Base-by-base conservation (phyloP, 1,140 invertebrate species). In the Chironomus striatipennis region DNA sequence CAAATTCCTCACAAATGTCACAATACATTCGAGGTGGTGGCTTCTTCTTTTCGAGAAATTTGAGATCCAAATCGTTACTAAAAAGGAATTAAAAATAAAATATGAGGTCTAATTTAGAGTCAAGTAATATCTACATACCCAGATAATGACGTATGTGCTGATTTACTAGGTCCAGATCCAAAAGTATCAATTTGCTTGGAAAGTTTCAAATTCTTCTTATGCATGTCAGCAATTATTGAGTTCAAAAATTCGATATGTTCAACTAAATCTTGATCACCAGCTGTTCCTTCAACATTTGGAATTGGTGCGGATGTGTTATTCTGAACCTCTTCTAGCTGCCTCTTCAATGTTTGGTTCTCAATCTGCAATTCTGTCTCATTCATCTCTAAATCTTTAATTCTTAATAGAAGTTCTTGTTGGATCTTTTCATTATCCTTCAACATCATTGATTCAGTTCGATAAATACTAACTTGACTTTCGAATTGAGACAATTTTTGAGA, bases 1-100 rank as follows among this genome's bases (percentile, higher is more conserved):
- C 97, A 86, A 98, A 98, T 80, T 90, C 86, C 84, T 98, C 97
- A 84, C 97, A 98, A 78, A 98, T 98, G 86, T 98, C 97, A 86
- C 97, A 98, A 84, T 95, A 98, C 77, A 96, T 83, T 67, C 97
- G 89, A 24, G 93, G 91, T 18, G 92, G 86, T 6, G 87, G 83
- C 74, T 84, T 79, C 5, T 79, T 77, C 43, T 79, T 82, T 43
- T 76, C 75, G 18, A 81, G 21, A 73, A 79, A 74, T 73, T 82
- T 79, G 65, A 80, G 80, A 34, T 73, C 12, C 24, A 79, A 77
- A 67, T 78, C 75, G 0, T 80, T 79, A 34, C 82, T 83, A 1
- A 74, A 17, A 77, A 42, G 70, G n/a, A 67, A 21, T 73, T 18
- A 72, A 18, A 74, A 42, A 24, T 43, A 17, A 9, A 47, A 47